Evolutionary conservation across 2,797 vertebrate species (phyloP).

Genomic region (Lepilemur septentrionalis): DNA sequence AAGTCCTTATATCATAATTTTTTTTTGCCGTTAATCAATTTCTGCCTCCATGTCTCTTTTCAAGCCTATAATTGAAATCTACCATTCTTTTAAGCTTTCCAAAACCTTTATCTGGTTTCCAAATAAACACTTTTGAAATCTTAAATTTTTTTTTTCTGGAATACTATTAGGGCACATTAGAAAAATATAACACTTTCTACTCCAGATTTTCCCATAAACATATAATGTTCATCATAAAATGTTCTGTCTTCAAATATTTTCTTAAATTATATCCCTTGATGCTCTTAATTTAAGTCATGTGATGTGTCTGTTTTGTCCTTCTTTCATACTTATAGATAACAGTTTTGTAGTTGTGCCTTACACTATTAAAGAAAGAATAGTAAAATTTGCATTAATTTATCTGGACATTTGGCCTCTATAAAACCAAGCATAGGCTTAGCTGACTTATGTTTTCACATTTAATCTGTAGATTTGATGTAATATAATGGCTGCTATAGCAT

Average conservation of each 20-base stretch:
- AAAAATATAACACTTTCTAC: not conserved
- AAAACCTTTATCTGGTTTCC: not conserved
- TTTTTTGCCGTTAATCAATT: not conserved
- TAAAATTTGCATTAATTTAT: slow-evolving; percentile 19
- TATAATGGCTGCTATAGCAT: not conserved
- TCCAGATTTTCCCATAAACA: not conserved
- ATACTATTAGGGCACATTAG: not conserved
- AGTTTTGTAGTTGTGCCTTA: not conserved
- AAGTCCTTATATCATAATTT: not conserved
- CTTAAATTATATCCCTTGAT: not conserved
- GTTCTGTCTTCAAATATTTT: not conserved
- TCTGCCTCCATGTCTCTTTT: not conserved
- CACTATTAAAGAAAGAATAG: not conserved
- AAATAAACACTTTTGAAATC: not conserved
- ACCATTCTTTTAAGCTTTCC: not conserved
- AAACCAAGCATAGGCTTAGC: not conserved
- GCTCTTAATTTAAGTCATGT: not conserved
- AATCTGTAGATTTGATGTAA: not conserved
- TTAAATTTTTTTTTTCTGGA: not conserved
- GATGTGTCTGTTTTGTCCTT: not conserved
- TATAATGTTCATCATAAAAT: not conserved
- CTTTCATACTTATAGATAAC: not conserved
- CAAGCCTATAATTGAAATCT: not conserved
- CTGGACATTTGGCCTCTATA: not conserved
- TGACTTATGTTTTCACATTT: not conserved